Evolutionary conservation across 2,888 invertebrate genomes (phyloP).

Genomic region (Drosophila paramelanica): DNA sequence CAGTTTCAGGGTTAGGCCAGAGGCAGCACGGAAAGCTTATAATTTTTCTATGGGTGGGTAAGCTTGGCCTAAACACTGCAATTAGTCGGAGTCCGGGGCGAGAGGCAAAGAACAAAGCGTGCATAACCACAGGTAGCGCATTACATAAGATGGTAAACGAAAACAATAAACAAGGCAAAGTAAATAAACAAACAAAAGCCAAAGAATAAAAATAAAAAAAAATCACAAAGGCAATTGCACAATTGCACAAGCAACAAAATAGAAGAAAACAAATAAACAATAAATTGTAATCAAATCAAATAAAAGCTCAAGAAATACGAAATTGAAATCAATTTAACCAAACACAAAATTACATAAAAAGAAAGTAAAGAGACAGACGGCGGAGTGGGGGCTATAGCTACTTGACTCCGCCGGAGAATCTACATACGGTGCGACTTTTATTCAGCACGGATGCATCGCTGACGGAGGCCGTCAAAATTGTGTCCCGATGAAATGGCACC

Average conservation of each 20-base stretch:
- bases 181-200: conserved; percentile 44
- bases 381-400: not conserved
- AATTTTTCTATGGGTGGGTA: conserved; percentile 15
- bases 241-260: conserved; percentile 24
- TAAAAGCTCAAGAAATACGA: conserved; percentile 29
- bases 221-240: conserved; percentile 14
- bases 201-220: conserved; percentile 14
- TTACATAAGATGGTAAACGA: conserved; percentile 46
- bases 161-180: conserved; percentile 13
- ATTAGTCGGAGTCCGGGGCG: conserved; percentile 39
- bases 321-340: conserved; percentile 66
- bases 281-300: conserved; percentile 32
- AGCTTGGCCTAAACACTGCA: conserved; percentile 39
- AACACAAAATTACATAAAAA: conserved; percentile 25
- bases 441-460: conserved; percentile 89
- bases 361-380: conserved; percentile 11
- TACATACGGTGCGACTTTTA: conserved; percentile 87
- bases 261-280: conserved; percentile 13
- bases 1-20: conserved; percentile 20
- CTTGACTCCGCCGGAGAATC: conserved; percentile 7
- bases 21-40: not conserved
- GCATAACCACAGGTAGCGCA: conserved; percentile 38
- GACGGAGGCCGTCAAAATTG: conserved; percentile 86
- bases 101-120: conserved; percentile 31
- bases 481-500: conserved; percentile 85